A percentile compares a stretch with the other conserved stretches of the same genome.
Conservation (phyloP, 1,140 invertebrate species). For the Cecropterus lyciades region DNA sequence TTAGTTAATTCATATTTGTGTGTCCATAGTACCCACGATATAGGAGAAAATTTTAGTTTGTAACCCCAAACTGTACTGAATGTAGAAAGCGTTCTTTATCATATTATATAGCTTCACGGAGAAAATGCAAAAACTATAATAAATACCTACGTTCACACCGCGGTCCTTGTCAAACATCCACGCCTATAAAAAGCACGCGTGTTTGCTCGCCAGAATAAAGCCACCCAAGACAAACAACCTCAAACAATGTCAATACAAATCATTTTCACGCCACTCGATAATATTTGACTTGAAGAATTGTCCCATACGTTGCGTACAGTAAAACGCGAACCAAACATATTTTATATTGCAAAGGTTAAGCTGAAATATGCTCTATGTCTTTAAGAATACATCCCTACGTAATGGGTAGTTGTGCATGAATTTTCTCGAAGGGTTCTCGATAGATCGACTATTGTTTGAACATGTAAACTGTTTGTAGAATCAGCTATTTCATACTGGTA, state of each 20-base stretch:
- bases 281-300: conserved; percentile 22
- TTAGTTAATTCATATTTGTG: too few species aligned
- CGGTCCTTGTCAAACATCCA: too few species aligned
- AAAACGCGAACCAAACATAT: conserved; percentile 28
- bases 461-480: conserved; percentile 41
- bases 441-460: conserved; percentile 39
- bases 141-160: too few species aligned
- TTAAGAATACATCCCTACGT: neutral
- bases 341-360: neutral
- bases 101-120: too few species aligned
- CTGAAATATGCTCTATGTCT: conserved; percentile 1
- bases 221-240: neutral
- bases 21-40: too few species aligned
- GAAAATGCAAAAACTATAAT: too few species aligned
- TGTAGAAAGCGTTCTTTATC: too few species aligned
- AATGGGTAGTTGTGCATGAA: conserved; percentile 1
- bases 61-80: too few species aligned
- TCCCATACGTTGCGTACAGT: conserved; percentile 28
- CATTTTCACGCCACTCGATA: conserved; percentile 13
- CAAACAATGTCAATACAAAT: conserved; percentile 26
- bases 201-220: conserved; percentile 2
- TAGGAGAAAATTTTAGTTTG: too few species aligned
- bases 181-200: neutral
- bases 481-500: conserved; percentile 21
- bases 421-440: conserved; percentile 33